These are phyloP conservation scores for Epistrophe eligans DNA, from an alignment of 2,888 invertebrate species.

Conservation along the genomic window DNA sequence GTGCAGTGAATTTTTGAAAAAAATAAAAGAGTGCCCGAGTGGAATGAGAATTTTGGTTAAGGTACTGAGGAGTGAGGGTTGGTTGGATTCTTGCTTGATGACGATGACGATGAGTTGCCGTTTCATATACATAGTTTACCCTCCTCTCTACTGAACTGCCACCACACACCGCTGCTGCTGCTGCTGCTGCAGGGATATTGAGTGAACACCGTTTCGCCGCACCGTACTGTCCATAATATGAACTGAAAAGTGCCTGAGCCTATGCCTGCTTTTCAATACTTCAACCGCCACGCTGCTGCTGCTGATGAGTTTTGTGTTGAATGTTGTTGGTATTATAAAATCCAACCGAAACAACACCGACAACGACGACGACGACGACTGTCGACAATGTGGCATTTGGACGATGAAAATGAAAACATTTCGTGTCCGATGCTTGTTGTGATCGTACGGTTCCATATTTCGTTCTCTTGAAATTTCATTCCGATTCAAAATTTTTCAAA, in stretches of 20 bases:
- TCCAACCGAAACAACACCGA: conserved; percentile 27
- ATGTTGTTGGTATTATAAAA: conserved; percentile 38
- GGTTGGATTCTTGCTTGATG: conserved; percentile 26
- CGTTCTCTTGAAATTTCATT: conserved; percentile 9
- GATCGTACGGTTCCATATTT: conserved; percentile 79
- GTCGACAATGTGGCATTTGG: conserved; percentile 52
- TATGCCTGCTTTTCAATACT: conserved; percentile 1
- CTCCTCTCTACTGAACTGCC: neutral
- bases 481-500: conserved; percentile 12
- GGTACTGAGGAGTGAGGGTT: conserved; percentile 44
- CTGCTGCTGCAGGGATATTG: conserved; percentile 47
- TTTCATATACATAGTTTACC: conserved; percentile 20
- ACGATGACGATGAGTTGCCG: conserved; percentile 26
- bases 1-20: conserved; percentile 60
- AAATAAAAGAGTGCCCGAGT: conserved; percentile 12
- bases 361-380: conserved; percentile 48
- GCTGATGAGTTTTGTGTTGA: conserved; percentile 39
- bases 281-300: conserved; percentile 23
- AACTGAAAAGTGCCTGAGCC: conserved; percentile 36
- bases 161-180: neutral
- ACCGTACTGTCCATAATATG: conserved; percentile 17
- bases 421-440: conserved; percentile 81
- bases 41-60: conserved; percentile 46
- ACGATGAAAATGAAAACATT: conserved; percentile 79
- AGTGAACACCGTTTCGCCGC: conserved; percentile 38